Evolutionary conservation across 2,797 vertebrate species (phyloP).

Genomic region (Geotrypetes seraphini): DNA sequence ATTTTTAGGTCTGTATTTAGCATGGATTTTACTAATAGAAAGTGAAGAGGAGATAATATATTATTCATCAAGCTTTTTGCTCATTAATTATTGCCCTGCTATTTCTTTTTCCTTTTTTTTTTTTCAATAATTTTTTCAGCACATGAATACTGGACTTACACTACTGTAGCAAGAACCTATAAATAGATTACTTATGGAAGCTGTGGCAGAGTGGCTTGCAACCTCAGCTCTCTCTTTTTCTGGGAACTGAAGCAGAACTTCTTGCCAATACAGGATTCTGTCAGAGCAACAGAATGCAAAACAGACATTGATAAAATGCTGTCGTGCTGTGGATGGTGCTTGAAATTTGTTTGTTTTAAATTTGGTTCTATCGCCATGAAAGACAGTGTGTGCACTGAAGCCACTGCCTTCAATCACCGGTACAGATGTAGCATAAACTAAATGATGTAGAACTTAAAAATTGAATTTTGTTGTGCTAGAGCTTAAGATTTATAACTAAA

Average conservation of each 20-base stretch:
- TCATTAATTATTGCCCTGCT: slow-evolving; percentile 19
- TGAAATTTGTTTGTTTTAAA: slow-evolving; percentile 74
- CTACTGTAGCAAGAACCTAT: slow-evolving; percentile 37
- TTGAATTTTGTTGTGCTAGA: not conserved
- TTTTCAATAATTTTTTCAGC: slow-evolving; percentile 23
- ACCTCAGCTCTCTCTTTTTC: slow-evolving; percentile 71
- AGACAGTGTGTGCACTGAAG: slow-evolving; percentile 55
- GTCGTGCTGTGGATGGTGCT: slow-evolving; percentile 80
- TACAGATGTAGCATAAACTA: slow-evolving; percentile 43
- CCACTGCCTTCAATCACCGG: slow-evolving; percentile 45
- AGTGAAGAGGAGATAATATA: too few relatives aligned
- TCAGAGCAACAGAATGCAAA: slow-evolving; percentile 39
- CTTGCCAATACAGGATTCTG: slow-evolving; percentile 17
- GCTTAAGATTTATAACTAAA: slow-evolving; percentile 6
- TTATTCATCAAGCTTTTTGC: slow-evolving; percentile 26
- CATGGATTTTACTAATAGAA: too few relatives aligned
- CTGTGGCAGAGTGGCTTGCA: slow-evolving; percentile 48
- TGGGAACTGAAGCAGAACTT: slow-evolving; percentile 55
- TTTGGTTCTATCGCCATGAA: slow-evolving; percentile 54
- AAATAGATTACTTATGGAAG: slow-evolving; percentile 41
- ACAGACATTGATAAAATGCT: slow-evolving; percentile 69
- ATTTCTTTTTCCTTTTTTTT: slow-evolving; percentile 26
- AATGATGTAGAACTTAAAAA: too few relatives aligned
- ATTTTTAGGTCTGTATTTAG: too few relatives aligned
- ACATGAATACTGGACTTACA: slow-evolving; percentile 34